Base-by-base conservation (phyloP, 2,113 vertebrate genomes). In the Bubo bubo region DNA sequence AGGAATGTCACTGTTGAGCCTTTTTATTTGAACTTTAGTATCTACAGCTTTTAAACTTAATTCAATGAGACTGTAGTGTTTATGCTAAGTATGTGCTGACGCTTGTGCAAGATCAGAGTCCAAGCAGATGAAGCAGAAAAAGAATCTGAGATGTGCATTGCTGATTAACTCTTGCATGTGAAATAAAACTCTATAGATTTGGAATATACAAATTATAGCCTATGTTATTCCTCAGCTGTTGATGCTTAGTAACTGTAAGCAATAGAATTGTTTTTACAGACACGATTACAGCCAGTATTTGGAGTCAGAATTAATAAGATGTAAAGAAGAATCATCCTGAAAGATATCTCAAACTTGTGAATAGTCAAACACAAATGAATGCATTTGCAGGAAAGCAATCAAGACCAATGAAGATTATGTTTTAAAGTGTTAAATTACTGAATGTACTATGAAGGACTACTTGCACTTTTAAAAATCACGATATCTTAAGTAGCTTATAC, bases 401-500 rank as follows among this genome's bases (percentile, higher is more conserved):
- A 83, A 82, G 60, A 79, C 67, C 27, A 73, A 88, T 50, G 39
- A 79, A 62, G 5, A 52, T 10, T 22, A 9, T n/a, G 75, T 64
- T 56, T 80, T 60, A 22, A 14, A 32, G 67, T 47, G 41, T 32
- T 71, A 59, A 92, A 66, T 89, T 91, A 94, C 23, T 59, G 37
- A 86, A 86, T 19, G 20, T 45, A 80, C 32, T 41, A 47, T 22
- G 49, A 92, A 50, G 39, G 71, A 62, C 39, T 70, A 66, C 16
- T 45, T 79, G 23, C 0, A 0, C 23, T 87, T 94, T 71, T 35
- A 47, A 91, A 77, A 77, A 47, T 1, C 74, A n/a, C 0, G 0
- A 55, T 59, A 81, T 9, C 77, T 12, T 15, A 67, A 77, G 52
- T 28, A 81, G 34, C 2, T 89, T 79, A n/a, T 27, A 60, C 17